Conservation (phyloP, 2,888 invertebrate species). For the Mystacides longicornis region DNA sequence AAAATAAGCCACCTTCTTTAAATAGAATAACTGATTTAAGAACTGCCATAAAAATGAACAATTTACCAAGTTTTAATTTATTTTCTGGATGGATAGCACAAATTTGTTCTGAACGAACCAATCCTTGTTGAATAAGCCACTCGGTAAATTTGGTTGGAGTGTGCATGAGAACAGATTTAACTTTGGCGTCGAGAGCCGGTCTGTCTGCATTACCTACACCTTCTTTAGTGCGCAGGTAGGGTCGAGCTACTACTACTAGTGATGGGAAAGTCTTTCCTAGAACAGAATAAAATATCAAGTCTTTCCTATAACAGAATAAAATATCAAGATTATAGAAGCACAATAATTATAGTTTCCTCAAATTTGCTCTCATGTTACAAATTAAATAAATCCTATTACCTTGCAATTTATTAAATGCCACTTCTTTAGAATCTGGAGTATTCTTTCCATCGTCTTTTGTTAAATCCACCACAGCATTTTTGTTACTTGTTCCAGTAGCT, state of each 20-base stretch:
- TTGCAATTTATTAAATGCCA: constrained; percentile 69
- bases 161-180: constrained; percentile 74
- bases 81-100: constrained; percentile 61
- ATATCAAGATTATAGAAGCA: too few relatives aligned
- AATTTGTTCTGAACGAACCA: constrained; percentile 71
- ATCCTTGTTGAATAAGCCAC: constrained; percentile 81
- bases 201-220: constrained; percentile 45
- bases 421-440: constrained; percentile 62
- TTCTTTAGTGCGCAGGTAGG: constrained; percentile 67
- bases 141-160: constrained; percentile 80
- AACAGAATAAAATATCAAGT: not conserved
- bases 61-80: constrained; percentile 64
- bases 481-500: constrained; percentile 53
- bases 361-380: not conserved
- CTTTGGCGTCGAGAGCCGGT: constrained; percentile 63
- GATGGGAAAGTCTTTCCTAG: constrained; percentile 79
- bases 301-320: not conserved
- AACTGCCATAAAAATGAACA: not conserved
- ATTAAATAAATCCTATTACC: constrained; percentile 32
- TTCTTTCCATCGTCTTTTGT: constrained; percentile 56
- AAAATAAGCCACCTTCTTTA: not conserved
- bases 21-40: not conserved
- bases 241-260: constrained; percentile 74
- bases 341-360: too few relatives aligned
- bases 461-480: constrained; percentile 52